A percentile compares a stretch with the other conserved stretches of the same genome.
phyloP scores from a whole-genome alignment of 2,888 invertebrate species.

The Thymelicus lineola region DNA sequence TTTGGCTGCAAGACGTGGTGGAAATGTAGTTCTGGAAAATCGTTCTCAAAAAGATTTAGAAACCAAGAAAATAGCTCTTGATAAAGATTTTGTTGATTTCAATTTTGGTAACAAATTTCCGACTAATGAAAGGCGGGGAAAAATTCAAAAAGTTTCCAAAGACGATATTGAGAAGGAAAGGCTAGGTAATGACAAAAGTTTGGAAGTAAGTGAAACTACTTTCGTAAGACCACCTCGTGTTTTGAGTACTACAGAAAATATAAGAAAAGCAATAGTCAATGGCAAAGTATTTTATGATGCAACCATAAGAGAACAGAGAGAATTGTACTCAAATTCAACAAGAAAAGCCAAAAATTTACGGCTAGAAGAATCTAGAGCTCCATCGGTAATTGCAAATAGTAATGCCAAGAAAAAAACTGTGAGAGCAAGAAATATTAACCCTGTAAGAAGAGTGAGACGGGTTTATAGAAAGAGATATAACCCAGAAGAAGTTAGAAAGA shows the following conservation, averaged over 20 bases:
- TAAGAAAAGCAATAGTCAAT: conserved; percentile 75
- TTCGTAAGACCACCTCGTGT: conserved; percentile 75
- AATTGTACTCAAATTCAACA: conserved; percentile 59
- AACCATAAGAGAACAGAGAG: conserved; percentile 71
- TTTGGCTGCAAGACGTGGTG: conserved; percentile 69
- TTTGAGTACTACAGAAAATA: conserved; percentile 72
- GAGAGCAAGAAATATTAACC: conserved; percentile 67
- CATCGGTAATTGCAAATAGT: conserved; percentile 57
- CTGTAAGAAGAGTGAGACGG: conserved; percentile 74
- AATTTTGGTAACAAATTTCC: conserved; percentile 73
- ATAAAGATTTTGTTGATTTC: conserved; percentile 68
- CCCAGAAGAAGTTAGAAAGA: conserved; percentile 80
- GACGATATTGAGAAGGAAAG: conserved; percentile 73
- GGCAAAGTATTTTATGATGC: conserved; percentile 81
- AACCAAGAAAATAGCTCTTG: conserved; percentile 67
- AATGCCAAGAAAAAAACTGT: conserved; percentile 66
- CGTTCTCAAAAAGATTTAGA: conserved; percentile 74
- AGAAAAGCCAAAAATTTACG: conserved; percentile 56
- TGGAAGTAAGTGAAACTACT: conserved; percentile 79
- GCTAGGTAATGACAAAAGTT: conserved; percentile 63
- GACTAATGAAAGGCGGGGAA: conserved; percentile 67
- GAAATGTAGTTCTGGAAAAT: conserved; percentile 71
- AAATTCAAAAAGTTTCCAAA: conserved; percentile 73
- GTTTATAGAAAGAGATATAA: conserved; percentile 79
- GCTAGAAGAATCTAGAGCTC: conserved; percentile 57